Conservation (phyloP, 2,113 vertebrate species). For the Labeo rohita region DNA sequence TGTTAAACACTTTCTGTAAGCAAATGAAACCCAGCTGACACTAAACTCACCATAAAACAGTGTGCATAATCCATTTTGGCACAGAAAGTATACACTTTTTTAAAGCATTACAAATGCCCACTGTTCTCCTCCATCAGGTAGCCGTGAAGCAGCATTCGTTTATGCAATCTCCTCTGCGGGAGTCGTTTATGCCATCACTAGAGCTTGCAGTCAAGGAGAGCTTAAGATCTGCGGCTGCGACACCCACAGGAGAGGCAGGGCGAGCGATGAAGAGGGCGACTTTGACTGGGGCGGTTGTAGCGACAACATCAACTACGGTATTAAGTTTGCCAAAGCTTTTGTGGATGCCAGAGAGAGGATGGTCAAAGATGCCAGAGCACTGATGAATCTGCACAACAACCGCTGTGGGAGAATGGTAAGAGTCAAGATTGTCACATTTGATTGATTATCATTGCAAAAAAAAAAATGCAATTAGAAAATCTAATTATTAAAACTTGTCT, state of each 20-base stretch:
- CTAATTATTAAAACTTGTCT: background rate
- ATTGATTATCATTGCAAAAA: slow-evolving; percentile 6
- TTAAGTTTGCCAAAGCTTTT: slow-evolving; percentile 93
- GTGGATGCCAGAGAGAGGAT: slow-evolving; percentile 94
- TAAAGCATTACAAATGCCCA: background rate
- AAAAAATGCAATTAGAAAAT: background rate
- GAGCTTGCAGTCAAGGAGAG: slow-evolving; percentile 96
- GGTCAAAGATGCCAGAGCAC: slow-evolving; percentile 90
- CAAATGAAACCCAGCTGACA: background rate
- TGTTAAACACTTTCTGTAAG: background rate
- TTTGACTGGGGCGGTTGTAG: slow-evolving; percentile 99
- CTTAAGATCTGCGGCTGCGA: slow-evolving; percentile 93
- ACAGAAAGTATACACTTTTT: background rate
- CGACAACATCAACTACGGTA: slow-evolving; percentile 95
- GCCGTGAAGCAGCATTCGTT: slow-evolving; percentile 95
- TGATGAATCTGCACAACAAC: slow-evolving; percentile 99
- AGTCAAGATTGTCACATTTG: background rate
- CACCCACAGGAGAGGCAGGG: slow-evolving; percentile 84
- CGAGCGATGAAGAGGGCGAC: slow-evolving; percentile 84
- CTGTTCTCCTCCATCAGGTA: slow-evolving; percentile 75
- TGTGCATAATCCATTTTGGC: background rate
- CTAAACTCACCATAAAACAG: background rate
- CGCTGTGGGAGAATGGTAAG: slow-evolving; percentile 96
- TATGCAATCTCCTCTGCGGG: slow-evolving; percentile 98
- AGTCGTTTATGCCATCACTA: slow-evolving; percentile 94